A percentile compares a stretch with the other conserved stretches of the same genome.
Conservation (phyloP, 2,888 invertebrate genomes). For the Cloeon dipterum region DNA sequence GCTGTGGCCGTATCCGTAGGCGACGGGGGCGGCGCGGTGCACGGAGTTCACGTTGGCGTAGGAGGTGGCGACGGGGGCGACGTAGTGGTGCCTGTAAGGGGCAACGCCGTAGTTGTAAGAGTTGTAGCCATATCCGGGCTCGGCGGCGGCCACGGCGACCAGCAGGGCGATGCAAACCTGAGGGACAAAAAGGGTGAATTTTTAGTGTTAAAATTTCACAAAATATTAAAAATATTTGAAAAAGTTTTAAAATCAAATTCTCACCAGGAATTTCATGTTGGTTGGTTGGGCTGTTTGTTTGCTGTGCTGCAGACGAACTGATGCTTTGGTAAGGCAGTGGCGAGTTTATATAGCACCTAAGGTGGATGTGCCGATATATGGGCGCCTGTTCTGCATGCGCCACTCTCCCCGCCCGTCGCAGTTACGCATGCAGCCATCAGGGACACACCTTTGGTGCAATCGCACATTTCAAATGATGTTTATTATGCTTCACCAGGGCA, state of each 20-base stretch:
- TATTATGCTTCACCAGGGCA: too few species aligned
- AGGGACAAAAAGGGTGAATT: background rate
- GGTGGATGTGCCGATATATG: too few species aligned
- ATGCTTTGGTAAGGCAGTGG: background rate
- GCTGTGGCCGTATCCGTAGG: background rate
- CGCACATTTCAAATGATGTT: too few species aligned
- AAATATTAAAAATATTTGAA: background rate
- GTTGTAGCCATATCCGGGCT: slow-evolving; percentile 1
- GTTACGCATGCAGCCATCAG: too few species aligned
- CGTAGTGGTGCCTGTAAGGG: background rate
- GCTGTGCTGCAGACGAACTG: background rate
- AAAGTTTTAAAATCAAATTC: background rate
- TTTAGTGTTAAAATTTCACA: too few species aligned
- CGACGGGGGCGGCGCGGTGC: slow-evolving; percentile 3
- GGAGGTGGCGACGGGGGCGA: slow-evolving; percentile 5
- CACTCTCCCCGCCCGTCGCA: too few species aligned
- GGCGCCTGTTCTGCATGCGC: too few species aligned
- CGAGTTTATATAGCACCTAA: background rate
- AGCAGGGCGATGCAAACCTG: slow-evolving; percentile 3
- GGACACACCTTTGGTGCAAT: too few species aligned
- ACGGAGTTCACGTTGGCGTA: slow-evolving; percentile 6
- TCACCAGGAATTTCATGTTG: slow-evolving; percentile 4
- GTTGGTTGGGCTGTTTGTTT: background rate
- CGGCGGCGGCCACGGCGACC: slow-evolving; percentile 3
- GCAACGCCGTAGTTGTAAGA: background rate